These are phyloP conservation scores for Ammospiza nelsoni DNA, from an alignment of 2,113 vertebrate genomes.

Conservation along the genomic window DNA sequence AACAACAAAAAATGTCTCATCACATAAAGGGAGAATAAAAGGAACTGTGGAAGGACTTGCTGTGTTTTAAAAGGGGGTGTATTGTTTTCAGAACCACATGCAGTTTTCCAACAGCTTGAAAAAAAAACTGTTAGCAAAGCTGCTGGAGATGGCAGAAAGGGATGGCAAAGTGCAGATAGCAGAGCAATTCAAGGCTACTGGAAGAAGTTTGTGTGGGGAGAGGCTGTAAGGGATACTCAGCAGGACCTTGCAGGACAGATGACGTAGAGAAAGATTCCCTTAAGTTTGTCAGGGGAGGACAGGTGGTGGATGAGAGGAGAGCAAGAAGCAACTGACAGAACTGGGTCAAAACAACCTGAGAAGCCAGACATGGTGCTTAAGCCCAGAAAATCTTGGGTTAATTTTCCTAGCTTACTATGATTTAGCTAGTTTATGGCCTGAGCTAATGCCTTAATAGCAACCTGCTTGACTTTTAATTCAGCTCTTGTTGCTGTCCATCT, in stretches of 20 bases:
- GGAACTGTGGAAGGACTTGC: not conserved
- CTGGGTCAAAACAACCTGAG: not conserved
- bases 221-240: not conserved
- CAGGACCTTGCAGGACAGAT: not conserved
- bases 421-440: not conserved
- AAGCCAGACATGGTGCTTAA: not conserved
- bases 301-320: not conserved
- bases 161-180: not conserved
- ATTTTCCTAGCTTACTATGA: not conserved
- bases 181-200: not conserved
- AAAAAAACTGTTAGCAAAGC: not conserved
- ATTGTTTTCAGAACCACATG: not conserved
- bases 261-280: not conserved
- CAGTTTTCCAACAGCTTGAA: not conserved
- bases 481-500: not conserved
- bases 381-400: not conserved
- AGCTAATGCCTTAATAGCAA: not conserved
- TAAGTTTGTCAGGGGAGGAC: not conserved
- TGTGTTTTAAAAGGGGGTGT: not conserved
- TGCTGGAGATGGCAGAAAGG: not conserved
- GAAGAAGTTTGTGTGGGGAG: not conserved
- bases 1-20: not conserved
- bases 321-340: not conserved
- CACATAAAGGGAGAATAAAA: not conserved
- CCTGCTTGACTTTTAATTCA: not conserved